Percentiles rank a stretch among this genome's conserved stretches.
phyloP scores from a whole-genome alignment of 2,888 invertebrate genomes.

The Dolichopus griseipennis region DNA sequence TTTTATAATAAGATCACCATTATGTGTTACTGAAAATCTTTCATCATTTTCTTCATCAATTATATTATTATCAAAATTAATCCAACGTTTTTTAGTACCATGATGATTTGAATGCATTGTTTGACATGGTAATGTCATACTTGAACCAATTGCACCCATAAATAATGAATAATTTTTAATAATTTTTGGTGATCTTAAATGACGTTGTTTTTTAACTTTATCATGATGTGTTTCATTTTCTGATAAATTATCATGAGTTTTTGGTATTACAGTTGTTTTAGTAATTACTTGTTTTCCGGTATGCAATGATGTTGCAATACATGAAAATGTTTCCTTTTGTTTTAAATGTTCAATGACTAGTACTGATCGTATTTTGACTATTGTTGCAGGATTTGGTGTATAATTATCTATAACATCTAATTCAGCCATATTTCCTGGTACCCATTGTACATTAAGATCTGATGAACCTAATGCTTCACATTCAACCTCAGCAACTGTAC shows the following conservation, averaged over 20 bases:
- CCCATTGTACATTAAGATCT: conserved; percentile 72
- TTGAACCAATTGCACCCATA: conserved; percentile 52
- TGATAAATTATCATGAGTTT: neutral
- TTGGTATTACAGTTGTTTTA: conserved; percentile 47
- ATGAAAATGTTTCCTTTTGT: conserved; percentile 63
- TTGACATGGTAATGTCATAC: conserved; percentile 60
- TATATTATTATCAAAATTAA: conserved; percentile 46
- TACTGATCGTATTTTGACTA: conserved; percentile 58
- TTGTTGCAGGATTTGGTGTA: conserved; percentile 44
- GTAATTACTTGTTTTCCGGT: conserved; percentile 52
- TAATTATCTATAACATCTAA: conserved; percentile 44
- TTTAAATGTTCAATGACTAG: conserved; percentile 54
- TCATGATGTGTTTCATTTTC: neutral
- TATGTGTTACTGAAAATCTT: conserved; percentile 51
- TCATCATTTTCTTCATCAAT: conserved; percentile 48
- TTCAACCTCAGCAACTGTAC: conserved; percentile 55
- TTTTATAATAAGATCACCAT: conserved; percentile 68
- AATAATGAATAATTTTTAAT: conserved; percentile 47
- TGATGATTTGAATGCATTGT: conserved; percentile 49
- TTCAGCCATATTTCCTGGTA: conserved; percentile 57
- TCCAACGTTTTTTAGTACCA: conserved; percentile 56
- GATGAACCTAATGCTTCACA: conserved; percentile 73
- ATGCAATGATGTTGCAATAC: conserved; percentile 54
- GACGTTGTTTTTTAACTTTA: conserved; percentile 24
- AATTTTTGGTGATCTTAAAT: conserved; percentile 45